Conservation (phyloP, 2,888 invertebrate genomes). For the Chymomyza fuscimana region DNA sequence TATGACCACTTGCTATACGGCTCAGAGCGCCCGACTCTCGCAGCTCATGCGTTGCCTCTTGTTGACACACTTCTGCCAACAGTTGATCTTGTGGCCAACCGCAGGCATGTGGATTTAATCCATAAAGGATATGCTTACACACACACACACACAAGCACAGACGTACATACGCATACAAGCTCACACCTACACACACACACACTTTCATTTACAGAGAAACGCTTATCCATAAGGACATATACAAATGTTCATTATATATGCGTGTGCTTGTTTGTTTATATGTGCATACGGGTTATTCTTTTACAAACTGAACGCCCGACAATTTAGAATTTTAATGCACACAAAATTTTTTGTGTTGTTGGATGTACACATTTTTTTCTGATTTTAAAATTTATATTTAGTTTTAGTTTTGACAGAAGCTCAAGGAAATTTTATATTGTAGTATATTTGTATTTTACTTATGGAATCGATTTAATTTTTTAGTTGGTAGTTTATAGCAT, state of each 20-base stretch:
- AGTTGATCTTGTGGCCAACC: conserved; percentile 73
- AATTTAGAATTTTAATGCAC: no score
- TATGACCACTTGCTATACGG: conserved; percentile 69
- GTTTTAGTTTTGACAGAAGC: no score
- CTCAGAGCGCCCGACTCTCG: conserved; percentile 16
- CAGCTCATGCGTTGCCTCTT: conserved; percentile 51
- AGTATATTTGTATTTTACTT: no score
- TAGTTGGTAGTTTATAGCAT: no score
- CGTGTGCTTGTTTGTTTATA: background rate
- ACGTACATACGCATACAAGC: conserved; percentile 1
- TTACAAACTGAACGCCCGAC: no score
- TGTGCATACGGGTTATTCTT: no score
- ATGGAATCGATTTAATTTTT: no score
- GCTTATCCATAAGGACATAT: background rate
- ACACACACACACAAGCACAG: conserved; percentile 33
- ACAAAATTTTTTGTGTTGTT: no score
- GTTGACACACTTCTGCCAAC: conserved; percentile 76
- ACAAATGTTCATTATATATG: background rate
- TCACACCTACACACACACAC: conserved; percentile 31
- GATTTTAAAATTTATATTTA: no score
- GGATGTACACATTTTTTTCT: no score
- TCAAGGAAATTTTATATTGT: no score
- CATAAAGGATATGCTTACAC: conserved; percentile 73
- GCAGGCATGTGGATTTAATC: conserved; percentile 75
- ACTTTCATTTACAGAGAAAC: background rate